Base-by-base conservation (phyloP, 1,140 invertebrate genomes). In the Sminthurinus signatus region DNA sequence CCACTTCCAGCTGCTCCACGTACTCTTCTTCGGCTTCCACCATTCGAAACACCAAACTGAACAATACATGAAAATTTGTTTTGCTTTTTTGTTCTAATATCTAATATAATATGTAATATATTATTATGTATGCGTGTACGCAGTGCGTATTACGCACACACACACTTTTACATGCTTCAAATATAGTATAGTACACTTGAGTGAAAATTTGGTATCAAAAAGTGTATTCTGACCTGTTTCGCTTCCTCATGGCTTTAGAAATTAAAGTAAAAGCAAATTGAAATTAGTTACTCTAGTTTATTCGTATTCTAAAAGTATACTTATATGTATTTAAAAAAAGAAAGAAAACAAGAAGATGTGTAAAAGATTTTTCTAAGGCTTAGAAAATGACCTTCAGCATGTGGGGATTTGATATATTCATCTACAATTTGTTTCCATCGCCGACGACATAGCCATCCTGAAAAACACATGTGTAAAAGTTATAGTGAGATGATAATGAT, bases 391-490 rank as follows among this genome's bases (percentile, higher is more conserved):
- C n/a, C n/a, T 75, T 95, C 91, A 1, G 92, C 92, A 75, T 95
- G 91, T 0, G 92, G 92, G 68, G 91, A 93, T 73, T 91, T 91
- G 70, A 96, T 96, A 76, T 96, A 96, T 73, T 95, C 88, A 68
- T 94, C 91, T 1, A 96, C 92, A 60, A 96, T 96, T 75, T 93
- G 91, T 77, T 95, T 95, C 93, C 93, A 96, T 58, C 92, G 81
- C 3, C 91, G 79, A n/a, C 93, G 81, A 76, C 92, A 95, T 5
- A 96, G 77, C 93, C 93, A 96, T 1, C 93, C n/a, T n/a, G n/a
- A n/a, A n/a, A n/a, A n/a, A n/a, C n/a, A n/a, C n/a, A n/a, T n/a
- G n/a, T n/a, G n/a, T n/a, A n/a, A n/a, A n/a, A n/a, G n/a, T n/a
- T n/a, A n/a, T n/a, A n/a, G n/a, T n/a, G n/a, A n/a, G n/a, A n/a